phyloP scores from a whole-genome alignment of 2,113 vertebrate species.

The Zosterops hypoxanthus region DNA sequence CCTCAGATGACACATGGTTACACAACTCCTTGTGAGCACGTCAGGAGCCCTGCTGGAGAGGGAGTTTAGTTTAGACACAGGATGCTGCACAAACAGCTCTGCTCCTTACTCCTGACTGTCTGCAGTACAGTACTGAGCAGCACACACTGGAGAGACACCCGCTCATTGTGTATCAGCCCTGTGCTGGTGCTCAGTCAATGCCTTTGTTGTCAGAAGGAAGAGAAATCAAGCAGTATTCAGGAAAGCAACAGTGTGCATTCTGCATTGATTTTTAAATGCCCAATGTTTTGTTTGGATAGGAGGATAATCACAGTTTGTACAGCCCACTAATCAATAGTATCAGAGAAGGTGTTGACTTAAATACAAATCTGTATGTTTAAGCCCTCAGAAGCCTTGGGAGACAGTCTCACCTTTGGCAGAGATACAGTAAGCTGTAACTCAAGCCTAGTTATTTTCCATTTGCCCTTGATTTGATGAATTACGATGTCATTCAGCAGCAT shows the following conservation, averaged over 20 bases:
- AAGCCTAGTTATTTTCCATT: slow-evolving; percentile 50
- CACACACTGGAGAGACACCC: background rate
- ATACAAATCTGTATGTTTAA: slow-evolving; percentile 6
- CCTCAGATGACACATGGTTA: background rate
- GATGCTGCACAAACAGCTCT: background rate
- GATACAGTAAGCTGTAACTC: background rate
- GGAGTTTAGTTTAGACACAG: background rate
- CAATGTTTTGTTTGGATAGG: background rate
- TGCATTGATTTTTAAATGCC: background rate
- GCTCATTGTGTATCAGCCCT: background rate
- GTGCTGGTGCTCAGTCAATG: background rate
- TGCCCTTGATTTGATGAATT: slow-evolving; percentile 28
- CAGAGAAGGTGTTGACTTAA: slow-evolving; percentile 12
- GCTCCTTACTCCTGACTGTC: background rate
- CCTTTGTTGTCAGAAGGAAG: background rate
- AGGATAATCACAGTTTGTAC: background rate
- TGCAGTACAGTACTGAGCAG: background rate
- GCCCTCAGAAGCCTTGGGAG: background rate
- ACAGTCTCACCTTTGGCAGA: background rate
- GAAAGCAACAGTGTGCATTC: background rate
- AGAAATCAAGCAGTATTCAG: background rate
- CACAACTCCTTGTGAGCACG: background rate
- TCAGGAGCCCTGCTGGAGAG: background rate
- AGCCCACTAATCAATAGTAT: background rate
- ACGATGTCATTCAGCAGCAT: slow-evolving; percentile 14